Percentiles rank a stretch among this genome's conserved stretches.
These are phyloP conservation scores for Pteria penguin DNA, from an alignment of 2,888 invertebrate species.

Conservation along the genomic window DNA sequence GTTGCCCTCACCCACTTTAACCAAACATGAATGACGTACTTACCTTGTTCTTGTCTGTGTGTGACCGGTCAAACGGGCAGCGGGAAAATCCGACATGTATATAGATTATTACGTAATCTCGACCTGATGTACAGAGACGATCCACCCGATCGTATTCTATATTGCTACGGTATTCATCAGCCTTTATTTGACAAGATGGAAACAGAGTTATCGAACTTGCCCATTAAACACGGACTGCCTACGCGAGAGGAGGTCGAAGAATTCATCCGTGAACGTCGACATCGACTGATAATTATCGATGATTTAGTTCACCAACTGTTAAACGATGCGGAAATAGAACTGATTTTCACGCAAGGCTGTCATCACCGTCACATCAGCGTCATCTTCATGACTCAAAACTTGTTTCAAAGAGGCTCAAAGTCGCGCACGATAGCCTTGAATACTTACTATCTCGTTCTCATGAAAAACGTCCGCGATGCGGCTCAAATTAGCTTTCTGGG, in stretches of 20 bases:
- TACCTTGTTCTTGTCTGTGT: constrained; percentile 46
- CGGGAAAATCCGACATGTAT: constrained; percentile 45
- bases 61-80: constrained; percentile 42
- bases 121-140: constrained; percentile 34
- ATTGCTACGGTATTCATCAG: constrained; percentile 49
- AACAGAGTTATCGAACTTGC: constrained; percentile 30
- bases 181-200: constrained; percentile 48
- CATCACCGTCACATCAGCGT: constrained; percentile 48
- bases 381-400: constrained; percentile 46
- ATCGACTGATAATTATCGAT: not conserved
- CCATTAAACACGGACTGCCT: constrained; percentile 2
- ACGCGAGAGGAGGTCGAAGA: not conserved
- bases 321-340: constrained; percentile 16
- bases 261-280: not conserved
- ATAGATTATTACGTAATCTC: constrained; percentile 32
- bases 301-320: not conserved
- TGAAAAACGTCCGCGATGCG: constrained; percentile 44
- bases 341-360: constrained; percentile 42
- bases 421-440: constrained; percentile 49
- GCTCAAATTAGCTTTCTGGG: constrained; percentile 46
- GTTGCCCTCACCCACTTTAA: constrained; percentile 3
- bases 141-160: constrained; percentile 32
- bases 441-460: constrained; percentile 38
- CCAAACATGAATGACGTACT: not conserved
- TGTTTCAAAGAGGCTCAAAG: constrained; percentile 33